Evolutionary conservation across 1,140 invertebrate genomes (phyloP), one percentile per base, ranked within the genome.

Genomic region (Saccostrea echinata): DNA sequence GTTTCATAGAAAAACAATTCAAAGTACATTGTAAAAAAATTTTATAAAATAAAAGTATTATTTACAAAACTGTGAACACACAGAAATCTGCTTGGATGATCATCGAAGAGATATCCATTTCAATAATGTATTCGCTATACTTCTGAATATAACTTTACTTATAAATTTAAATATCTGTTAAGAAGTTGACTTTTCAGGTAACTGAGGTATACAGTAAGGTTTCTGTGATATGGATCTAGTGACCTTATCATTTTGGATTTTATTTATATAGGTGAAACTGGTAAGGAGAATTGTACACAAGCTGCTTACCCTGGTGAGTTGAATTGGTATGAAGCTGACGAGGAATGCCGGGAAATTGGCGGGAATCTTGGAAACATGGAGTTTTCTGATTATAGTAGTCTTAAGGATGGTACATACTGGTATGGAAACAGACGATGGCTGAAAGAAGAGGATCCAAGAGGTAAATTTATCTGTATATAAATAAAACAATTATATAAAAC

Each of bases 371-470:
- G 68, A 13, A 18, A 76, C 27, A 76, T 27, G 11, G 13, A 27
- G 0, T 76, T 76, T 0, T 16, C 24, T 33, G 30, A 76, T 76
- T 76, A 35, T 13, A 76, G 68, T 27, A 33, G 27, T 76, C 68
- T 76, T 27, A 8, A 9, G 4, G 12, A 30, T 13, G 68, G 68
- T 16, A 27, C 27, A 3, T 76, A 35, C 30, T 76, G 68, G 68
- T 76, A 76, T 30, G 68, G 68, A 76, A 16, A 27, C 27, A 76
- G 68, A 13, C 68, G 68, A 33, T 76, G 68, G 68, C 27, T 27
- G 30, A 33, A 30, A 3, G 30, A 76, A 33, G 24, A 30, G 16
- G 27, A 76, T 33, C 68, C 68, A 16, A 33, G 11, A 33, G 18
- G 68, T 76, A 76, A 16, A 76, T 13, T 13, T 13, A 71, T 3